Base-by-base conservation (phyloP, 2,888 invertebrate genomes). In the Agrochola circellaris region DNA sequence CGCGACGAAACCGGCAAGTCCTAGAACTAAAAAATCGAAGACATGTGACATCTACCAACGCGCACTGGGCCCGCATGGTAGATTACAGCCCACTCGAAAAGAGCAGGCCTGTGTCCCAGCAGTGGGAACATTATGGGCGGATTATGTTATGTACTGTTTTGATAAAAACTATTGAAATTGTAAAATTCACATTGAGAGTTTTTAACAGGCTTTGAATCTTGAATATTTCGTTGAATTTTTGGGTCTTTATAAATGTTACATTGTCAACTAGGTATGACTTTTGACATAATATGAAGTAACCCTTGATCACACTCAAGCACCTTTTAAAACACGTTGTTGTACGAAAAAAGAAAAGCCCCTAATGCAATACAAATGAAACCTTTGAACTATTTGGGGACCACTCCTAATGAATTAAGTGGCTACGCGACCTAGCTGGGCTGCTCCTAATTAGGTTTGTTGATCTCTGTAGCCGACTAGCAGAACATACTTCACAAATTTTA, bases 331-430 rank as follows among this genome's bases (percentile, higher is more conserved):
- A 5, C 11, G 6, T 34, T 17, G 8, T 61, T 34, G 5, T 7
- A 51, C 8, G 6, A 8, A 75, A 75, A 48, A 56, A 34, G n/a
- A 5, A 17, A 82, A 51, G n/a, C 56, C 48, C 30, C 4, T 60
- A 72, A 61, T 70, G 65, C 54, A 75, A 45, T 13, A 54, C 74
- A 38, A 85, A 75, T 58, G 66, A 84, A 66, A 56, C 82, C 75
- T 66, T 71, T 82, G 76, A 75, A 82, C 77, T 82, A 82, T 82
- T 85, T 85, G 34, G 75, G 62, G 67, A 82, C 60, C 82, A 62
- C 60, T 64, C 60, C 11, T 62, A 82, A 67, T 68, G 62, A 82
- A 85, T 68, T 62, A 75, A 75, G 71, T 68, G 26, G 67, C 42
- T 34, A 68, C 73, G 62, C 58, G 82, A 85, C 77, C 82, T 45